Evolutionary conservation across 1,140 invertebrate genomes (phyloP).

Genomic region (Nautilus pompilius): DNA sequence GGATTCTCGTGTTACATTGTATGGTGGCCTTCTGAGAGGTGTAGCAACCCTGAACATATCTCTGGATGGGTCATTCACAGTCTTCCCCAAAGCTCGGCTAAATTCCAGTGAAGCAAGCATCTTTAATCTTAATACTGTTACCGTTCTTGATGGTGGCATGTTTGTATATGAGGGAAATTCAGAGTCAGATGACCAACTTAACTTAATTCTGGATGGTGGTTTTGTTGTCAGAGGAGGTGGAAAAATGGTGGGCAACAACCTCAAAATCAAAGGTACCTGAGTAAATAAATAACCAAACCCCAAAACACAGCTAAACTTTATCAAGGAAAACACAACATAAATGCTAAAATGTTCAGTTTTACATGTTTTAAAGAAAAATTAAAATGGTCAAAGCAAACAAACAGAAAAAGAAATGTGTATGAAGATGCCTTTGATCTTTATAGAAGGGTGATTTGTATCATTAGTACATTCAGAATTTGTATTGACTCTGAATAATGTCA

Average conservation of each 20-base stretch:
- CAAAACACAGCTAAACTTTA: too few relatives aligned
- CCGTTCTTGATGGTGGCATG: slow-evolving; percentile 35
- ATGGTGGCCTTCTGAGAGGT: slow-evolving; percentile 31
- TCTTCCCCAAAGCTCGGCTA: slow-evolving; percentile 25
- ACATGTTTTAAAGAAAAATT: too few relatives aligned
- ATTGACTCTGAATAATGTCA: too few relatives aligned
- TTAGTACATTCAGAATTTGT: too few relatives aligned
- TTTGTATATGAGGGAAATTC: slow-evolving; percentile 29
- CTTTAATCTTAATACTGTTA: slow-evolving; percentile 32
- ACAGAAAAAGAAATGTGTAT: too few relatives aligned
- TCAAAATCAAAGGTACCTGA: slow-evolving; percentile 19
- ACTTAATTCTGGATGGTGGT: slow-evolving; percentile 23
- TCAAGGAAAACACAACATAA: too few relatives aligned
- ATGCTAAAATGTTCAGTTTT: too few relatives aligned
- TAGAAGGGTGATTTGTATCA: too few relatives aligned
- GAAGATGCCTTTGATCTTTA: too few relatives aligned
- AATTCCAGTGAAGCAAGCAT: slow-evolving; percentile 9
- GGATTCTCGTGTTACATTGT: slow-evolving; percentile 27
- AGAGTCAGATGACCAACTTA: slow-evolving; percentile 22
- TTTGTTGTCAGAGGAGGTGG: slow-evolving; percentile 34
- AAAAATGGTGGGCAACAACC: slow-evolving; percentile 27
- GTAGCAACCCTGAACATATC: slow-evolving; percentile 38
- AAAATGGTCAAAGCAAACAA: too few relatives aligned
- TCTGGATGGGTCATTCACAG: slow-evolving; percentile 27
- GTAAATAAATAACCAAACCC: neutral